Percentiles rank a stretch among this genome's conserved stretches.
These are phyloP conservation scores for Caenorhabditis brenneri DNA, from an alignment of 1,140 invertebrate genomes.

Conservation along the genomic window DNA sequence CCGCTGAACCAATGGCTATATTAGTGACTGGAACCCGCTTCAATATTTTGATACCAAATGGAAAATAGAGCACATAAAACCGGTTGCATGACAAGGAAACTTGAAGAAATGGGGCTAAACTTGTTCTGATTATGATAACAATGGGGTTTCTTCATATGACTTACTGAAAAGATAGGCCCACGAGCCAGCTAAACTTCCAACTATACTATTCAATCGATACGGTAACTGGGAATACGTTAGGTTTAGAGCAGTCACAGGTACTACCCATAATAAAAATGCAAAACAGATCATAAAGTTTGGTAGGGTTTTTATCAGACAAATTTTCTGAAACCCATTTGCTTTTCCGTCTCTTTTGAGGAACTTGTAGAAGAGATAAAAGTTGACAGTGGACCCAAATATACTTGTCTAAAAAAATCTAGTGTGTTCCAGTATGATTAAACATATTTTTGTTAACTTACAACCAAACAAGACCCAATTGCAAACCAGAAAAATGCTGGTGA, in stretches of 20 bases:
- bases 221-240: not conserved
- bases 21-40: not conserved
- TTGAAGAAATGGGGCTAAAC: conserved; percentile 7
- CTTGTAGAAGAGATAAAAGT: not conserved
- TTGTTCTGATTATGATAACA: too few relatives aligned
- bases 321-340: not conserved
- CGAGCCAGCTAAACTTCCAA: not conserved
- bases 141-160: not conserved
- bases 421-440: not conserved
- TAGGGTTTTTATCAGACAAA: not conserved
- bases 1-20: not conserved
- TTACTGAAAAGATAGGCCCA: conserved; percentile 20
- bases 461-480: not conserved
- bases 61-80: conserved; percentile 13
- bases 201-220: not conserved
- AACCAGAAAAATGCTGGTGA: not conserved
- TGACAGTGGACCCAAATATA: not conserved
- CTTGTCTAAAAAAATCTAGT: not conserved
- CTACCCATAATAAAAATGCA: not conserved
- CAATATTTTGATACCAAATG: not conserved
- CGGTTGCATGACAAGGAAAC: not conserved
- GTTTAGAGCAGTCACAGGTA: not conserved
- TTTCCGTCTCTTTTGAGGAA: not conserved
- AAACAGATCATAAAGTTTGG: not conserved
- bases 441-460: not conserved